Conservation (phyloP, 2,113 vertebrate genomes). For the Alligator sinensis region DNA sequence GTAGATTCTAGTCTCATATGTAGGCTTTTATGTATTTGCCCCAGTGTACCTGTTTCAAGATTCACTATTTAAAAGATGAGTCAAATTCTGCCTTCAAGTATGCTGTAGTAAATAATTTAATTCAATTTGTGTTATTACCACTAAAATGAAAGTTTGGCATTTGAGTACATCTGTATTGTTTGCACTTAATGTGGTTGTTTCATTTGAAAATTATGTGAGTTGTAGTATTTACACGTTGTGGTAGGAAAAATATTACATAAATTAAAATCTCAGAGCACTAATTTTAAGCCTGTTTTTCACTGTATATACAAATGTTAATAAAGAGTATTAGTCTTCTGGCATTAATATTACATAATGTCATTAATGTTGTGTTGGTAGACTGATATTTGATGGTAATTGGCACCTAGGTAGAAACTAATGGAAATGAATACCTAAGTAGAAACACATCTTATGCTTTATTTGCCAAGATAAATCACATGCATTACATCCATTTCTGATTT, state of each 20-base stretch:
- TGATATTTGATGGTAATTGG: background rate
- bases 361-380: background rate
- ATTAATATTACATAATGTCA: background rate
- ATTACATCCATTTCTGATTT: background rate
- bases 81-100: background rate
- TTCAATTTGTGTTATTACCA: background rate
- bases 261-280: background rate
- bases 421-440: background rate
- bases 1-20: background rate
- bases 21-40: background rate
- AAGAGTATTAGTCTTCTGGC: background rate
- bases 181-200: background rate
- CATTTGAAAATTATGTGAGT: background rate
- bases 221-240: background rate
- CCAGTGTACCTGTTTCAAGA: background rate
- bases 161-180: background rate
- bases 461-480: background rate
- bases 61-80: background rate
- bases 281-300: background rate
- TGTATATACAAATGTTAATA: too few species aligned
- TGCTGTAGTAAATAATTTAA: background rate
- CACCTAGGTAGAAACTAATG: background rate
- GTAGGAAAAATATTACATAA: background rate
- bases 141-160: background rate
- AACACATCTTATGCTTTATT: conserved; percentile 12